Base-by-base conservation (phyloP, 1,140 invertebrate genomes). In the Drosophila pruinosa region DNA sequence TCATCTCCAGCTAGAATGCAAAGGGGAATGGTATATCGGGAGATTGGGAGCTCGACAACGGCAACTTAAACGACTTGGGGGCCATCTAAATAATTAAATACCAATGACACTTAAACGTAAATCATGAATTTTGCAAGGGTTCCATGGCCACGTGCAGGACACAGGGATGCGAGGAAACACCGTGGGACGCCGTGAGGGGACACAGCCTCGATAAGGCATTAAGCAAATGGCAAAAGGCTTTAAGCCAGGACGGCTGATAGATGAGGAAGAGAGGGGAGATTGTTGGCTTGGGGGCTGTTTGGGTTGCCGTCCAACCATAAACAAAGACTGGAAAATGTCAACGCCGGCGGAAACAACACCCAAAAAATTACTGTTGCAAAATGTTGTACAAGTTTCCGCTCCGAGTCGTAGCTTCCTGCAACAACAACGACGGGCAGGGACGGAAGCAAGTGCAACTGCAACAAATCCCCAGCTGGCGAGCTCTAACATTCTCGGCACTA, bases 41-140 rank as follows among this genome's bases (percentile, higher is more conserved):
- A 41, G 22, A 53, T 31, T 17, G 47, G 22, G 34, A 50, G 26
- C 26, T 50, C 15, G 8, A 21, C 15, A 41, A 10, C 17, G 17
- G 24, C 22, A 65, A 54, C 76, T 83, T 86, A 83, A 83, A 73
- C 72, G 80, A 86, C 80, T 67, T 71, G 76, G 75, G 75, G 68
- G 48, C 63, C 58, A 64, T 57, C 69, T 88, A 76, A 88, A 88
- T 88, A 89, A 89, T 88, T 88, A 82, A 88, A 75, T 57, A 88
- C 72, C 83, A 88, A 88, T 88, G 82, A 89, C 82, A 88, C 82
- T 88, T 89, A 81, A 88, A 88, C 75, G 82, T 88, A 88, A 88
- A 88, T 88, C 82, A 88, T 88, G 82, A 88, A 89, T 89, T 82
- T 88, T 88, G 78, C 81, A 88, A 53, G 48, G 56, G 61, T 53